Evolutionary conservation across 2,113 vertebrate species (phyloP).

Genomic region (Corvus cornix): DNA sequence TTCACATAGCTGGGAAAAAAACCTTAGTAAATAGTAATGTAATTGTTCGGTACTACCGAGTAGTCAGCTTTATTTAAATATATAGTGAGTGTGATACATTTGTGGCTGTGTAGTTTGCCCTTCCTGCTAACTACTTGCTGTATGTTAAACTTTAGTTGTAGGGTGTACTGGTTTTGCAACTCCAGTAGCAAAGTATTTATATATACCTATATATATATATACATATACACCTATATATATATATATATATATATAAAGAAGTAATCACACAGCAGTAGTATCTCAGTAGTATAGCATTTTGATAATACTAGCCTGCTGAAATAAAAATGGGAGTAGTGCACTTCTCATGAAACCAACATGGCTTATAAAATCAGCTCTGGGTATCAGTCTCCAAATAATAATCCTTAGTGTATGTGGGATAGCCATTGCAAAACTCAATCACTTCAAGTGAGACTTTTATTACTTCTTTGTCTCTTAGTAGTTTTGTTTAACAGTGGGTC

Average conservation of each 20-base stretch:
- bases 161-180: neutral
- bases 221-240: no score
- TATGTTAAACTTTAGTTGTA: neutral
- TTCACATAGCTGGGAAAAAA: neutral
- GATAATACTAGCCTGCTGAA: neutral
- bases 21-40: neutral
- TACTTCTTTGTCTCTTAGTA: neutral
- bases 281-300: neutral
- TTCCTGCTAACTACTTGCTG: neutral
- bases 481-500: neutral
- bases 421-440: neutral
- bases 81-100: neutral
- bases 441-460: neutral
- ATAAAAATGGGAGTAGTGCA: neutral
- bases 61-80: neutral
- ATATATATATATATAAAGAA: neutral
- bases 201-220: accelerated
- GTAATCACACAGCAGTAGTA: neutral
- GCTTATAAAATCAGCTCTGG: neutral
- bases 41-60: neutral
- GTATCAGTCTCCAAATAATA: neutral
- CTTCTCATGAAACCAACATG: neutral
- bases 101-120: neutral
- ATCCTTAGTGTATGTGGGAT: neutral
- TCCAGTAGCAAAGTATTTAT: neutral